Evolutionary conservation across 2,888 invertebrate genomes (phyloP).

Genomic region (Polyploca ridens): DNA sequence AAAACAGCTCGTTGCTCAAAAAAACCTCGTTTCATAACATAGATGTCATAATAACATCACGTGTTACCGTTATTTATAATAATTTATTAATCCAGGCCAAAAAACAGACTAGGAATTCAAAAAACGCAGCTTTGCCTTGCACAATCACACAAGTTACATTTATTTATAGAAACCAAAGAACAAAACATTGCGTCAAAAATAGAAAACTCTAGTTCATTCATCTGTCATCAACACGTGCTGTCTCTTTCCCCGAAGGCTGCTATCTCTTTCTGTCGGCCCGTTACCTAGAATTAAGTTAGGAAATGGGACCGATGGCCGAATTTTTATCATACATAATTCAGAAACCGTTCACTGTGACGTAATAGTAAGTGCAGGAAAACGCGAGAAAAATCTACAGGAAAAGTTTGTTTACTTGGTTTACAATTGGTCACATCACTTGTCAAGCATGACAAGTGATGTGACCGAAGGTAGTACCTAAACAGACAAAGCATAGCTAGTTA

Average conservation of each 20-base stretch:
- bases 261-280: not conserved
- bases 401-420: not conserved
- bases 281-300: slow-evolving; percentile 12
- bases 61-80: not conserved
- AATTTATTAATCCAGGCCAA: not conserved
- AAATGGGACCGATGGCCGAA: not conserved
- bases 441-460: too few species aligned
- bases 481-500: too few species aligned
- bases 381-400: not conserved
- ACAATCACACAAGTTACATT: not conserved
- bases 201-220: slow-evolving; percentile 12
- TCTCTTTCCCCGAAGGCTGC: too few species aligned
- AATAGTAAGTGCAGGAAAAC: not conserved
- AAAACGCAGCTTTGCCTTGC: not conserved
- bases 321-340: slow-evolving; percentile 8
- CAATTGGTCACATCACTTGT: too few species aligned
- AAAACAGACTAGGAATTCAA: not conserved
- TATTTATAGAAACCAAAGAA: too few species aligned
- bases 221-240: not conserved
- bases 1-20: too few species aligned
- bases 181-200: not conserved
- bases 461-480: too few species aligned
- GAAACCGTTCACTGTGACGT: not conserved
- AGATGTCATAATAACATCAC: not conserved
- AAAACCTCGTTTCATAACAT: not conserved